These are phyloP conservation scores for Periplaneta americana DNA, from an alignment of 1,140 invertebrate genomes.

Conservation along the genomic window DNA sequence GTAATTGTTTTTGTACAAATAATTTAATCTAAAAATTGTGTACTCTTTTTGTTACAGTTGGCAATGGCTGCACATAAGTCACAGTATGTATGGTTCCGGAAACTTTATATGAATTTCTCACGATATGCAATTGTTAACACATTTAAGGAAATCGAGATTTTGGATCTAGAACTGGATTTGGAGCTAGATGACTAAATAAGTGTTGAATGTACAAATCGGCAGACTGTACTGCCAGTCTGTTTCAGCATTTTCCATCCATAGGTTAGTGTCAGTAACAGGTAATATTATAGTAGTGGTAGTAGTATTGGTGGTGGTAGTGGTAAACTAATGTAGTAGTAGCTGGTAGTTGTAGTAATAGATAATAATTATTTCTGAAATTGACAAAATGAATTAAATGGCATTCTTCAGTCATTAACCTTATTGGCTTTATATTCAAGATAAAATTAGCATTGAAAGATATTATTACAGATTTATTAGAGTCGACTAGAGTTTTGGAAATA, in stretches of 20 bases:
- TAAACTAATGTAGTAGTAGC: too few species aligned
- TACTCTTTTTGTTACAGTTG: slow-evolving; percentile 43
- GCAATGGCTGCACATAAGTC: slow-evolving; percentile 83
- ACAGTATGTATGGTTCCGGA: slow-evolving; percentile 90
- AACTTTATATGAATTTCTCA: slow-evolving; percentile 84
- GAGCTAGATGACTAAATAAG: slow-evolving; percentile 33
- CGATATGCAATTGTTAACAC: slow-evolving; percentile 89
- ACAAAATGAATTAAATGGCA: not conserved
- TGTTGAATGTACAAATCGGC: not conserved
- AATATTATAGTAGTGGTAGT: not conserved
- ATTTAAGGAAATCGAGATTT: slow-evolving; percentile 59
- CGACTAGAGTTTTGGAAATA: too few species aligned
- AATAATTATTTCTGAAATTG: not conserved
- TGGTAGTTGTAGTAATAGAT: too few species aligned
- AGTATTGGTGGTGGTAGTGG: not conserved
- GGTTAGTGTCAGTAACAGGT: not conserved
- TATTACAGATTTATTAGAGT: too few species aligned
- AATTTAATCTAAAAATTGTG: too few species aligned
- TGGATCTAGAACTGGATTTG: slow-evolving; percentile 68
- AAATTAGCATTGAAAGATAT: too few species aligned
- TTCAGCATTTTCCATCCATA: not conserved
- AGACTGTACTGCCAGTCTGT: not conserved
- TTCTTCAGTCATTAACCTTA: not conserved
- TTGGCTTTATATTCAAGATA: not conserved
- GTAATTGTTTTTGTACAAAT: too few species aligned